A percentile compares a stretch with the other conserved stretches of the same genome.
phyloP scores from a whole-genome alignment of 1,140 invertebrate genomes.

The Brachionus asplanchnoidis region DNA sequence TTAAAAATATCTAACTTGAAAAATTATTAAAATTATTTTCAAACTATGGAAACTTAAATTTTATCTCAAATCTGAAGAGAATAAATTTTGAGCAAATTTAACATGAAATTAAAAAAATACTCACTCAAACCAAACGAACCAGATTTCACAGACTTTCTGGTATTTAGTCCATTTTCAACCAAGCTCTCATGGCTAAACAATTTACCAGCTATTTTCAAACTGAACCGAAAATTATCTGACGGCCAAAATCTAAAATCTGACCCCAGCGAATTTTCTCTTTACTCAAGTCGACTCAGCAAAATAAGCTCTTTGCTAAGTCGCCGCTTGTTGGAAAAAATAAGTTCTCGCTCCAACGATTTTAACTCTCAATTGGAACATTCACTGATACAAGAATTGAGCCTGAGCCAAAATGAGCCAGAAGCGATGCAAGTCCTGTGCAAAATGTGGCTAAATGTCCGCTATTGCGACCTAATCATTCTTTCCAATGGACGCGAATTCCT shows the following conservation, averaged over 20 bases:
- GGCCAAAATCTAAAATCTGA: not conserved
- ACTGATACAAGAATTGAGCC: not conserved
- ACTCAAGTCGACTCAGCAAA: not conserved
- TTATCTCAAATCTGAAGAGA: not conserved
- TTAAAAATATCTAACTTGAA: too few species aligned
- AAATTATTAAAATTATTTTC: not conserved
- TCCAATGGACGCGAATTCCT: constrained; percentile 20
- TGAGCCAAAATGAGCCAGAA: not conserved
- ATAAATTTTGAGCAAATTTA: not conserved
- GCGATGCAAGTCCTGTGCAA: not conserved
- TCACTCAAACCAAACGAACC: not conserved
- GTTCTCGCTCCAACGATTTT: not conserved
- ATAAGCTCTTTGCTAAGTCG: not conserved
- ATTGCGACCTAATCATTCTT: constrained; percentile 3
- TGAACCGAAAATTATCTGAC: not conserved
- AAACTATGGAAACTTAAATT: not conserved
- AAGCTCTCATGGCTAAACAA: not conserved
- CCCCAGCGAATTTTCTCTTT: not conserved
- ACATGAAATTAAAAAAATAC: constrained; percentile 1
- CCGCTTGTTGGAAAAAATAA: not conserved
- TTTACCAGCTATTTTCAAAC: not conserved
- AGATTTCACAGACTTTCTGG: not conserved
- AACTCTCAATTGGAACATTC: not conserved
- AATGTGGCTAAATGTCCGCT: not conserved
- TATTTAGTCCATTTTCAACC: not conserved